These are phyloP conservation scores for Murina feae DNA, from an alignment of 2,113 vertebrate genomes.

Conservation along the genomic window DNA sequence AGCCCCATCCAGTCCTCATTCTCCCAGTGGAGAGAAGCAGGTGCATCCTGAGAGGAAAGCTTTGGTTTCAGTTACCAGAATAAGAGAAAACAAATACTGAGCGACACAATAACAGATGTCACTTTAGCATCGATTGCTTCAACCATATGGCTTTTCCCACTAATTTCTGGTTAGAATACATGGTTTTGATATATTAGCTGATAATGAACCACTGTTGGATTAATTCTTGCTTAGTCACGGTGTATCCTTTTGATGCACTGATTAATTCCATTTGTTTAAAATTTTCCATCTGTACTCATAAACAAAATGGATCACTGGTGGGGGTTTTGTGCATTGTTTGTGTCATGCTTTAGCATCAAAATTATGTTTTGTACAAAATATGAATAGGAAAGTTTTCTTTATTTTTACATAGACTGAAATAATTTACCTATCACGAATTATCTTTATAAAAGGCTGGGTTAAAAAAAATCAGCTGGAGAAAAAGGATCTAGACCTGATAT, in stretches of 20 bases:
- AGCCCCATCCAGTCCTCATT: background rate
- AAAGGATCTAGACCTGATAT: background rate
- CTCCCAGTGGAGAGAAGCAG: background rate
- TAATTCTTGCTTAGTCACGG: constrained; percentile 41
- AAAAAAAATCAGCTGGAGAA: background rate
- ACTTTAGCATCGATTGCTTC: constrained; percentile 5
- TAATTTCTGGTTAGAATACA: constrained; percentile 49
- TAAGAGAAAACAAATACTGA: constrained; percentile 16
- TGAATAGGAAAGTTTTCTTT: background rate
- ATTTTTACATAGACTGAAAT: background rate
- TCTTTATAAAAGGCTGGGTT: background rate
- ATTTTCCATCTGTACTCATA: constrained; percentile 24
- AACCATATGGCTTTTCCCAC: constrained; percentile 53
- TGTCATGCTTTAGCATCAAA: background rate
- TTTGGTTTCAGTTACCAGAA: constrained; percentile 24
- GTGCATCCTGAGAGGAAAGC: constrained; percentile 20
- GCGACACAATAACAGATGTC: constrained; percentile 34
- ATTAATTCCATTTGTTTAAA: constrained; percentile 43
- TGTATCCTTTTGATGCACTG: constrained; percentile 36
- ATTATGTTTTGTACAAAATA: constrained; percentile 14
- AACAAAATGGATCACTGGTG: background rate
- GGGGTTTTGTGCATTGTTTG: background rate
- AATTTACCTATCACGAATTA: background rate
- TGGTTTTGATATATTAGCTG: constrained; percentile 47
- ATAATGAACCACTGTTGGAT: constrained; percentile 17